Evolutionary conservation across 2,888 invertebrate genomes (phyloP), one percentile per base, ranked within the genome.

Genomic region (Cataglyphis altisquamis): DNA sequence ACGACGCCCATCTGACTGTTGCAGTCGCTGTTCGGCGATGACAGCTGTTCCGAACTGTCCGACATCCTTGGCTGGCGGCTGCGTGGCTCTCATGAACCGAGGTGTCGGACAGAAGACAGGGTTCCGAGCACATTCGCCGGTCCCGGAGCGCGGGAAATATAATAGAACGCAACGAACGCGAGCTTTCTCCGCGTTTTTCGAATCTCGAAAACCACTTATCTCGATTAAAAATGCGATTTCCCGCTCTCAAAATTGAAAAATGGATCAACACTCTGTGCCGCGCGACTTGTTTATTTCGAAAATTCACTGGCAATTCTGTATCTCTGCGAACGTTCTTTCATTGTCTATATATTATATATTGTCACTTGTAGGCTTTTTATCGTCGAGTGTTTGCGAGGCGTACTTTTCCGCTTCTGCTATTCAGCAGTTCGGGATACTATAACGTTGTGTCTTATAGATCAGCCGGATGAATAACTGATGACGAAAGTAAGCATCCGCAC

Each of bases 21-120:
- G 87, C 94, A 94, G 60, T 94, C 94, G 91, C 92, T 94, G 86
- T 90, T 94, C 82, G 94, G 94, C 89, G 94, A 94, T 82, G 94
- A 93, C 90, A 94, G 88, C 87, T 93, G 94, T 84, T 93, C 93
- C 87, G 94, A 94, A 84, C 94, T 91, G 89, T 94, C 93, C 78
- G 94, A 94, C 94, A 94, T 94, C 67, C 87, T 90, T 81, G 84
- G 18, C 29, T 66, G 64, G 12, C 45, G 45, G 6, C 63, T 80
- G 39, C 36, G 77, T 68, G 77, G 15, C 32, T 75, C 57, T 82
- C 82, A 82, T 68, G 68, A 64, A 83, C 25, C 77, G 45, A 66
- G 60, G 18, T 62, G 67, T 60, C 68, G 52, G 67, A 77, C 25
- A 60, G 32, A 15, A 45, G 15, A 55, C 10, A 48, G 6, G 12